Conservation (phyloP, 2,113 vertebrate genomes). For the Oenanthe melanoleuca region DNA sequence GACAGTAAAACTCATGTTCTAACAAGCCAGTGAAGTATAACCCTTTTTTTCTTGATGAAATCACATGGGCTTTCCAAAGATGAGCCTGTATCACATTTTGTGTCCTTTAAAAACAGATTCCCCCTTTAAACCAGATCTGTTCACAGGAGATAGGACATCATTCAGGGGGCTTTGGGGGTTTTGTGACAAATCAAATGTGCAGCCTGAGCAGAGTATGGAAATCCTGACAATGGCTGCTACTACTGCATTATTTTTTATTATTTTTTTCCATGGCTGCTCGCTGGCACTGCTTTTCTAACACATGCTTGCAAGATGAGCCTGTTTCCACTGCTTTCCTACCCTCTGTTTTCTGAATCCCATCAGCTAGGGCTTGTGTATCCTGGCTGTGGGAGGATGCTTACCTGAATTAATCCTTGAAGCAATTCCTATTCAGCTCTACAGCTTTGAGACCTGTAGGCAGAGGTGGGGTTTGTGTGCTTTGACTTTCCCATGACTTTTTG, state of each 20-base stretch:
- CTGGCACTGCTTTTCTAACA: background rate
- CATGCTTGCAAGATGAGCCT: background rate
- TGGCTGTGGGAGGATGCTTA: background rate
- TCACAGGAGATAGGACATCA: background rate
- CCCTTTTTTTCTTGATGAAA: background rate
- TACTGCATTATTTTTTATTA: background rate
- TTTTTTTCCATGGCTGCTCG: background rate
- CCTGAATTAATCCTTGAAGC: background rate
- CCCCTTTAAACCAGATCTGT: background rate
- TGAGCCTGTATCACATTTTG: background rate
- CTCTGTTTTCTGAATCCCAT: background rate
- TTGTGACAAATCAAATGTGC: background rate
- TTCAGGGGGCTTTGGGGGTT: background rate
- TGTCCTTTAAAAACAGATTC: background rate
- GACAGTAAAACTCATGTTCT: conserved; percentile 14
- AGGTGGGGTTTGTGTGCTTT: background rate
- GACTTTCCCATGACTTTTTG: background rate
- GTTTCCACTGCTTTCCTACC: background rate
- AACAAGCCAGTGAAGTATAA: background rate
- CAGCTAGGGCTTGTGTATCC: fast-evolving
- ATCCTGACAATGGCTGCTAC: background rate
- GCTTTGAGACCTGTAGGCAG: background rate
- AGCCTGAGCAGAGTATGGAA: background rate
- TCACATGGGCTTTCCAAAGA: background rate
- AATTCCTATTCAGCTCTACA: background rate